Conservation (phyloP, 2,888 invertebrate genomes). For the Eremobia ochroleuca region DNA sequence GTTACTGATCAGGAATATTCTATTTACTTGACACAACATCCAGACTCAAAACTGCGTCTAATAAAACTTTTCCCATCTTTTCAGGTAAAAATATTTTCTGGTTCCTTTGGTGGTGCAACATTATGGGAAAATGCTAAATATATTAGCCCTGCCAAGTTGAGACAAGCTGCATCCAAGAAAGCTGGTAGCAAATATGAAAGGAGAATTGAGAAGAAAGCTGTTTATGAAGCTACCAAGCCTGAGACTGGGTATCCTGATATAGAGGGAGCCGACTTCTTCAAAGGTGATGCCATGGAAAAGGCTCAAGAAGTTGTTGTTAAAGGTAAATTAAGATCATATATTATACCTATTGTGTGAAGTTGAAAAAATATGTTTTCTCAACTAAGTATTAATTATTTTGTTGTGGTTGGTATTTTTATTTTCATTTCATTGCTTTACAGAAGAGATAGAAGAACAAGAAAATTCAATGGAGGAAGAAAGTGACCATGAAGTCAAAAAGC, state of each 20-base stretch:
- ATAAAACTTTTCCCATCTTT: conserved; percentile 74
- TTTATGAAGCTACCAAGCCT: conserved; percentile 94
- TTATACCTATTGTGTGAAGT: neutral
- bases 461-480: conserved; percentile 70
- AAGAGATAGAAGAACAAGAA: conserved; percentile 78
- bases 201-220: conserved; percentile 95
- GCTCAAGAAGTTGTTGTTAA: conserved; percentile 89
- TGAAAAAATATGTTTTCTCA: neutral
- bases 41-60: neutral
- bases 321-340: conserved; percentile 72
- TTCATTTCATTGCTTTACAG: conserved; percentile 69
- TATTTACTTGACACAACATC: neutral
- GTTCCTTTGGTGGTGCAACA: conserved; percentile 97
- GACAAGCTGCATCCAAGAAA: conserved; percentile 93
- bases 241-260: conserved; percentile 94
- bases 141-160: conserved; percentile 96
- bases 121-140: conserved; percentile 98
- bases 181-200: conserved; percentile 95
- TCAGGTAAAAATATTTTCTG: conserved; percentile 97
- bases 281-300: conserved; percentile 92
- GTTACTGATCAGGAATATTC: too few species aligned
- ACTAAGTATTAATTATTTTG: neutral
- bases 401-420: neutral
- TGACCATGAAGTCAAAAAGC: conserved; percentile 69
- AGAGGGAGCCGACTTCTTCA: conserved; percentile 94